Evolutionary conservation across 2,113 vertebrate species (phyloP), one percentile per base, ranked within the genome.

Genomic region (Geococcyx californianus): DNA sequence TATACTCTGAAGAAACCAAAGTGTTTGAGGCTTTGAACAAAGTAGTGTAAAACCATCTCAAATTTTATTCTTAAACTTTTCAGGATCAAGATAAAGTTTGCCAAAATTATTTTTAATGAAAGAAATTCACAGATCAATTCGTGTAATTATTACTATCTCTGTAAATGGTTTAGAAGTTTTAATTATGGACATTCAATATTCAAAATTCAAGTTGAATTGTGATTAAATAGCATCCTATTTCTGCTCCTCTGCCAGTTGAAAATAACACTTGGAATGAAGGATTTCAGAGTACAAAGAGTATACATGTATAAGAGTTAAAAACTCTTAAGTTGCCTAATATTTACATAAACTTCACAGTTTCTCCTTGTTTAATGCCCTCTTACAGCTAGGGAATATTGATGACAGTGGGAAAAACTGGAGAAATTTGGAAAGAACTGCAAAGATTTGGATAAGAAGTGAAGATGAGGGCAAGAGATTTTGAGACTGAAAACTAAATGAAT

Each of bases 131-230:
- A 91, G 80, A 91, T 93, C 69, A 87, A 90, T 88, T 84, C 59
- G 63, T 73, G 47, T 54, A 83, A 80, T 76, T 96, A 95, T 73
- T 94, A 47, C 24, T 34, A 80, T 67, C 23, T 85, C 54, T 83
- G n/a, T 88, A 93, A 93, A 87, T 82, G 91, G 54, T 91, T 93
- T 95, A 85, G 63, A 73, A 93, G 49, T 15, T 91, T 89, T 87
- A 91, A 94, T 90, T 90, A 75, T 42, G 58, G 93, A n/a, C 34
- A 59, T 87, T 76, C 55, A 79, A 68, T 95, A 89, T 94, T 94
- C 45, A 91, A 83, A 96, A 83, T 85, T 94, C 63, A 88, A 80
- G 24, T 24, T 80, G 87, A 94, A 88, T 83, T 90, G 67, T 93
- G 45, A 73, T 83, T 91, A 95, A 85, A 79, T 69, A 58, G 33